A percentile compares a stretch with the other conserved stretches of the same genome.
Conservation (phyloP, 1,140 invertebrate species). For the Dryas iulia region DNA sequence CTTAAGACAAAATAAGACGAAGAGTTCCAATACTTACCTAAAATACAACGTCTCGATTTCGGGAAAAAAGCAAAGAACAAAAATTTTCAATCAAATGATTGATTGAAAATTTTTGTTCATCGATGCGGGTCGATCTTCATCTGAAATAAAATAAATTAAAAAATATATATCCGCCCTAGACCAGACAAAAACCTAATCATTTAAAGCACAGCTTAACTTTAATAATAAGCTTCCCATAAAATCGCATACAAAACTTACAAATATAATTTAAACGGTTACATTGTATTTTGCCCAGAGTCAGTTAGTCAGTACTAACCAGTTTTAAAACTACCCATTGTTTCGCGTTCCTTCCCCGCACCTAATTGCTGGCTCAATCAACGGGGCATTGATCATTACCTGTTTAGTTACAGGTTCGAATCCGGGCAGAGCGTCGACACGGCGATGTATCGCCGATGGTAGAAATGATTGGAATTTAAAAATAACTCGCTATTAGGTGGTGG, state of each 20-base stretch:
- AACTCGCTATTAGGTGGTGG: conserved; percentile 20
- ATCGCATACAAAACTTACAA: neutral
- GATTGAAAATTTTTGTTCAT: too few relatives aligned
- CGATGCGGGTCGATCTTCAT: too few relatives aligned
- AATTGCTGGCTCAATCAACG: conserved; percentile 9
- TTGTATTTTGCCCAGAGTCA: neutral
- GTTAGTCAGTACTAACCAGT: neutral
- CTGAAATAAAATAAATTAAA: too few relatives aligned
- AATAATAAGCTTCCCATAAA: too few relatives aligned
- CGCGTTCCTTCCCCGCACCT: conserved; percentile 7
- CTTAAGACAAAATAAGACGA: too few relatives aligned
- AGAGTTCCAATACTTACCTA: too few relatives aligned
- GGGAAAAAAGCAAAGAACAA: too few relatives aligned
- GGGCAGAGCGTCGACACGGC: neutral
- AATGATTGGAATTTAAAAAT: conserved; percentile 25
- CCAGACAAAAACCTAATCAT: too few relatives aligned
- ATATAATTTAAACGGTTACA: conserved; percentile 1
- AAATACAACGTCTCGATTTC: too few relatives aligned
- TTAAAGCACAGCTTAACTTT: too few relatives aligned
- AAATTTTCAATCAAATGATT: too few relatives aligned
- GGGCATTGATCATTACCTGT: conserved; percentile 10
- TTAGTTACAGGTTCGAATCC: conserved; percentile 1
- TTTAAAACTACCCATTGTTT: conserved; percentile 19
- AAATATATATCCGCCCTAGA: too few relatives aligned
- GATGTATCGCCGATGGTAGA: conserved; percentile 17